Conservation (phyloP, 2,113 vertebrate genomes). For the Aegotheles bennettii region DNA sequence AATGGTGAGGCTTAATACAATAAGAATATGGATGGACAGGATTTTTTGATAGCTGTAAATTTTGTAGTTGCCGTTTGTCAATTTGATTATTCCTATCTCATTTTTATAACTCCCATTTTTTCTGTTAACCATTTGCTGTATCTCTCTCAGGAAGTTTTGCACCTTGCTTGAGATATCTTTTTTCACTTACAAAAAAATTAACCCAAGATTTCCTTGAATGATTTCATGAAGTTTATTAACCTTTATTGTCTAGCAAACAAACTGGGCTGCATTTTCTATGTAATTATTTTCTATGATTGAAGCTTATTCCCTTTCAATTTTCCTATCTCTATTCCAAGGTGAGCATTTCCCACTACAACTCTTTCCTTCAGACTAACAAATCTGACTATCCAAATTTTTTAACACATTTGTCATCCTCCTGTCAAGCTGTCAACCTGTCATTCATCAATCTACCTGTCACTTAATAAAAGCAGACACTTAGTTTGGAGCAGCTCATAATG, state of each 20-base stretch:
- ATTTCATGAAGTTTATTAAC: not conserved
- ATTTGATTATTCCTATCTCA: not conserved
- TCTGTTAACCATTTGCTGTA: not conserved
- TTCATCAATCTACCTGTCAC: not conserved
- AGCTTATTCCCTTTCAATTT: not conserved
- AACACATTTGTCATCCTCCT: not conserved
- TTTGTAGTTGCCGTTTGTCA: not conserved
- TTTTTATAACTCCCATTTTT: not conserved
- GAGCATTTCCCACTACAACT: not conserved
- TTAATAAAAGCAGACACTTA: not conserved
- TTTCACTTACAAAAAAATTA: not conserved
- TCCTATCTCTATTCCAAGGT: not conserved
- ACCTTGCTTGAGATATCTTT: not conserved
- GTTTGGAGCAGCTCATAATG: not conserved
- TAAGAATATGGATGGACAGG: not conserved
- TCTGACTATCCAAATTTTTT: not conserved
- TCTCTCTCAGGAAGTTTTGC: not conserved
- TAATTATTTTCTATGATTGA: not conserved
- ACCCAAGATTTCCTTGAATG: not conserved
- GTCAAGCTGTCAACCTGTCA: not conserved
- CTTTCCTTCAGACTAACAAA: not conserved
- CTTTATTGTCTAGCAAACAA: not conserved
- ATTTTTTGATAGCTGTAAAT: not conserved
- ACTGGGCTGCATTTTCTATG: not conserved
- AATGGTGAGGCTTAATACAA: not conserved